These are phyloP conservation scores for Lates calcarifer DNA, from an alignment of 2,113 vertebrate species.

Conservation along the genomic window DNA sequence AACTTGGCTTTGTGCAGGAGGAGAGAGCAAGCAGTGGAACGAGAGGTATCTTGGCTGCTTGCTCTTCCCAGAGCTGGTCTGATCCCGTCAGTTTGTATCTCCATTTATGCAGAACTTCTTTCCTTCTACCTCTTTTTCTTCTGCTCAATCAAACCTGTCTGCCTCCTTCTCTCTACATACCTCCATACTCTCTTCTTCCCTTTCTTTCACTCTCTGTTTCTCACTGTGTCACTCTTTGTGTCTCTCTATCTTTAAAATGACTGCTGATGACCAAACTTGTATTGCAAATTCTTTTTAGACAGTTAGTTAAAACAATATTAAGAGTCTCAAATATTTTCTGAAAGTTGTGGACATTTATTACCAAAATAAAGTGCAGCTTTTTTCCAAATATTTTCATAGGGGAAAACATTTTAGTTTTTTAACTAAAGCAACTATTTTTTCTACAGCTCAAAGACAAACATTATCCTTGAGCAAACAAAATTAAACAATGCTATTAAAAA, in stretches of 20 bases:
- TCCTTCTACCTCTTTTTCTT: background rate
- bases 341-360: too few relatives aligned
- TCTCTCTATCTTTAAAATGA: background rate
- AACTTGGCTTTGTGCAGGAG: background rate
- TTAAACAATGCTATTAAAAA: background rate
- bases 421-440: background rate
- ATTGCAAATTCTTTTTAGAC: too few relatives aligned
- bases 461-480: background rate
- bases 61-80: background rate
- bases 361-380: background rate
- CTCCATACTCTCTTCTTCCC: too few relatives aligned
- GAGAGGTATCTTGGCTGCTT: background rate
- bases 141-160: conserved; percentile 11
- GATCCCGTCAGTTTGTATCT: background rate
- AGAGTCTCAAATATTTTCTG: background rate
- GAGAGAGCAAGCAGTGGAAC: background rate
- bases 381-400: background rate
- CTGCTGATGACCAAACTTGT: too few relatives aligned
- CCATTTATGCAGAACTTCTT: background rate
- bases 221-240: background rate
- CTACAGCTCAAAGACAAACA: background rate
- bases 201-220: too few relatives aligned
- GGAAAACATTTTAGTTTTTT: background rate
- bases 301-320: background rate
- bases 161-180: background rate